Evolutionary conservation across 1,140 invertebrate genomes (phyloP), one percentile per base, ranked within the genome.

Genomic region (Drosophila rhopaloa): DNA sequence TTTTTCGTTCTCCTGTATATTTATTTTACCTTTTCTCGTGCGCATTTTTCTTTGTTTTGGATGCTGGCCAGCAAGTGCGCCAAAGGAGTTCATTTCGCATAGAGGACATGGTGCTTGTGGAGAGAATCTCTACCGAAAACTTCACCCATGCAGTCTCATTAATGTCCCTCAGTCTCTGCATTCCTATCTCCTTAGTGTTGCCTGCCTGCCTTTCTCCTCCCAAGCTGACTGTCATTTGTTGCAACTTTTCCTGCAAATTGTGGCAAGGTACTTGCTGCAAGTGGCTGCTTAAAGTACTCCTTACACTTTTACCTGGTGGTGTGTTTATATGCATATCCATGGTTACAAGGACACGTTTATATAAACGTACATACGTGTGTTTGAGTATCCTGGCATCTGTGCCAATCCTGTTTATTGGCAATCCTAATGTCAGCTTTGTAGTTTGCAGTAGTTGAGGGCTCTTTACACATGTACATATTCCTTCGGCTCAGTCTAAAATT

Each of bases 111-210:
- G 29, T 65, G 46, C 46, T 68, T 68, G 61, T 43, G 46, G 38
- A 35, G 32, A 51, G 46, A 51, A 63, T 66, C 46, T 50, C 47
- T 53, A 53, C 65, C 61, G 6, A 70, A 58, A 72, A 72, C 65
- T 72, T 72, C 53, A 71, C 37, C 68, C 53, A 71, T 71, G 68
- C 68, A 72, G 68, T 72, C 65, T 72, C 68, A 72, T 72, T 72
- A 72, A 72, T 71, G 68, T 72, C 38, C 27, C 32, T 32, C 0
- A 11, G 43, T 24, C 24, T 3, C 48, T 24, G 11, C 55, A 27
- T 4, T 16, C 38, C 14, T 4, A 14, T 10, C 27, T 13, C 27
- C 2, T 32, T 16, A 9, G 48, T 0, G 13, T n/a, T 51, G 48
- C 48, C 41, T 32, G 29, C 10, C n/a, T 2, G 27, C 27, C 32